Base-by-base conservation (phyloP, 2,797 vertebrate genomes). In the Cetoscarus ocellatus region DNA sequence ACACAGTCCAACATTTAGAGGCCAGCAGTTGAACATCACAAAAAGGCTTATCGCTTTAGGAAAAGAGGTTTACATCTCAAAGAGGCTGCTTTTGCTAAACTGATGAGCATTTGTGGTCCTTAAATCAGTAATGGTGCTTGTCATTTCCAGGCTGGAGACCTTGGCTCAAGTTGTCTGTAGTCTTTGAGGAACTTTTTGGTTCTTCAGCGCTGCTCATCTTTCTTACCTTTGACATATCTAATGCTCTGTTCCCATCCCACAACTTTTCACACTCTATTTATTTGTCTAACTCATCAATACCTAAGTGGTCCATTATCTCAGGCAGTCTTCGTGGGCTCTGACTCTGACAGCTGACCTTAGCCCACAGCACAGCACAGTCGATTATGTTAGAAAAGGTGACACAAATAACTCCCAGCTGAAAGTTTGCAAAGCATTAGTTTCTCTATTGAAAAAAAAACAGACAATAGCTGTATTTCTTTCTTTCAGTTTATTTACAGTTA, bases 241-340 rank as follows among this genome's bases (percentile, higher is more conserved):
- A 60, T 18, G 43, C 1, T 62, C 3, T 34, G 14, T 39, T 5
- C 17, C 35, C n/a, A 9, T 43, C 14, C 8, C 10, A 53, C 9
- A 50, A 45, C 67, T 12, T 61, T 43, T 54, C 14, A 35, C 53
- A n/a, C 56, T 47, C 34, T 62, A 38, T 67, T 8, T 65, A 38
- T 77, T 70, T 67, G 62, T 74, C 61, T 44, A 54, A 67, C 66
- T 77, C 61, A 70, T 86, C 76, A 77, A 73, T 82, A 82, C 77
- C 67, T 70, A 76, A 68, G 50, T 27, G 71, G 66, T 79, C 75
- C 54, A 85, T 82, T 77, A 76, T 69, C 60, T 79, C 49, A 77
- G 64, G 64, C 59, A 73, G 67, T 70, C 42, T 56, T 73, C 1
- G 19, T 60, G 39, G 43, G 39, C 14, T 74, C 42, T 55, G 39